Base-by-base conservation (phyloP, 1,140 invertebrate genomes). In the Neodiprion fabricii region DNA sequence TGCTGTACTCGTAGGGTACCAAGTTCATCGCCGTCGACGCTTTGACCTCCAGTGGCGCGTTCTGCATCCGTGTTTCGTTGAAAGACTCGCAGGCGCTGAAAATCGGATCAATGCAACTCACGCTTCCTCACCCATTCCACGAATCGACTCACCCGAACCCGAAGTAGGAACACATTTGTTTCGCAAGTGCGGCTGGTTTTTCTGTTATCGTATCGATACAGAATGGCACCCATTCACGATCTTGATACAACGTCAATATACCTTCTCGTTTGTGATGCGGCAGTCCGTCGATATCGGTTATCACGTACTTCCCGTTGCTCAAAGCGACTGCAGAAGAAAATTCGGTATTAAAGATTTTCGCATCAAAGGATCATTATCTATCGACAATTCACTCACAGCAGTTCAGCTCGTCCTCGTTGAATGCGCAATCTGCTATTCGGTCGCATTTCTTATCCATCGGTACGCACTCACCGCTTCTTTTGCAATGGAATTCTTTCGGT, bases 401-500 rank as follows among this genome's bases (percentile, higher is more conserved):
- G 81, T 92, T 89, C n/a, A 85, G 78, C 89, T 96, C 95, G 82
- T 96, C 95, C 83, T 95, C 94, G 17, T 88, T 89, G 71, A 91
- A 89, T 4, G 81, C 79, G 81, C 94, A 95, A 80, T 95, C 92
- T 23, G 83, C 76, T n/a, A 79, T 79, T 21, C 76, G 77, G 80
- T 96, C 90, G 82, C 95, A 96, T 12, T 90, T 90, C 76, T 91
- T 88, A 10, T 83, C 80, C 12, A 82, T 75, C 2, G 90, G 82
- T 73, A 95, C 85, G 77, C 94, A 95, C 5, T 78, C 86, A 80
- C 89, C 87, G 80, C 90, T 92, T 74, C 81, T 81, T 40, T 84
- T 82, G 79, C 93, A 95, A 21, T 90, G 81, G 77, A 90, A 93
- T 78, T 91, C 84, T 69, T 89, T 82, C 23, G 89, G 77, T 0